These are phyloP conservation scores for Tubulanus polymorphus DNA, from an alignment of 2,888 invertebrate species.

Conservation along the genomic window DNA sequence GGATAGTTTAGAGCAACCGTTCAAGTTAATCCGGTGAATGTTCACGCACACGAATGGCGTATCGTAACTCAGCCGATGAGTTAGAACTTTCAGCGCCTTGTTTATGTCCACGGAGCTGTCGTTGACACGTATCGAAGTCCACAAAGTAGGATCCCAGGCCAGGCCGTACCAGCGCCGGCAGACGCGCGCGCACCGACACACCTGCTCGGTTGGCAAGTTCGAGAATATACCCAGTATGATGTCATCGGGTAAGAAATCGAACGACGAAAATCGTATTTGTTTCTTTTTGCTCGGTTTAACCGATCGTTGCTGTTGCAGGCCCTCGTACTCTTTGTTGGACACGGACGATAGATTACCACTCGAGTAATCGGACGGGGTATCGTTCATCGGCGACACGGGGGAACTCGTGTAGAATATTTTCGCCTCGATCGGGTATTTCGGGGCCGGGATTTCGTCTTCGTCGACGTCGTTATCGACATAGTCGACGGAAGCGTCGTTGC, in stretches of 20 bases:
- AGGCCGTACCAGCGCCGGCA: conserved; percentile 72
- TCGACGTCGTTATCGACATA: no score
- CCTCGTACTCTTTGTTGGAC: conserved; percentile 27
- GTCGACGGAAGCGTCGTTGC: no score
- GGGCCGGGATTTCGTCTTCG: no score
- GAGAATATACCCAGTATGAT: conserved; percentile 67
- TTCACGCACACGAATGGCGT: conserved; percentile 66
- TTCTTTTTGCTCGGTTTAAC: conserved; percentile 26
- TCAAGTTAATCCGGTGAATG: conserved; percentile 65
- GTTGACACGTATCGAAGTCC: conserved; percentile 66
- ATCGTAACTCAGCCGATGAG: conserved; percentile 65
- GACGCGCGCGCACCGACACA: conserved; percentile 70
- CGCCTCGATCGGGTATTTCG: no score
- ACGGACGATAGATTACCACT: conserved; percentile 11
- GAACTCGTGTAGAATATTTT: background rate
- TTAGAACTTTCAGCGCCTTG: conserved; percentile 60
- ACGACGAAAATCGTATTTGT: conserved; percentile 28
- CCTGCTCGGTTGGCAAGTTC: conserved; percentile 67
- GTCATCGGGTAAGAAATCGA: conserved; percentile 62
- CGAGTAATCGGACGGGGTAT: background rate
- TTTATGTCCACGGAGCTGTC: conserved; percentile 64
- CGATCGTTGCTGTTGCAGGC: conserved; percentile 23
- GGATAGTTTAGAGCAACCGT: conserved; percentile 68
- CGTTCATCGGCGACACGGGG: background rate
- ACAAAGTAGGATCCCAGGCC: conserved; percentile 73